Evolutionary conservation across 2,797 vertebrate species (phyloP).

Genomic region (Eulemur albifrons): DNA sequence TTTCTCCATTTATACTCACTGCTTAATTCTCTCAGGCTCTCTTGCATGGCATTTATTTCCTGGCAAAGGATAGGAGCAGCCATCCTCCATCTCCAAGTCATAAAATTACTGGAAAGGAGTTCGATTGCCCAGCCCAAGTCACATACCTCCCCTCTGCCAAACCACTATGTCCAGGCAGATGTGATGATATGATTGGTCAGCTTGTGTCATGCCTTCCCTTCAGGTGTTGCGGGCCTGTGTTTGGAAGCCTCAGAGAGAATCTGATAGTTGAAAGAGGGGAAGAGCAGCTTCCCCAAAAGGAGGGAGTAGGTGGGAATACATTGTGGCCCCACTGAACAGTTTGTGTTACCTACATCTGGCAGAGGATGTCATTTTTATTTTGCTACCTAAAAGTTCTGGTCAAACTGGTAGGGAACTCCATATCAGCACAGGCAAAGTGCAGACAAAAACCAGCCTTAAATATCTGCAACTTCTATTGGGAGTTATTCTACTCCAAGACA

Average conservation of each 20-base stretch:
- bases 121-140: background rate
- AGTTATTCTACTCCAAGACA: background rate
- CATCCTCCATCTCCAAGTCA: background rate
- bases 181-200: background rate
- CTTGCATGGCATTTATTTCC: background rate
- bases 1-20: conserved; percentile 13
- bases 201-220: background rate
- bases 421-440: background rate
- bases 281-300: background rate
- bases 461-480: background rate
- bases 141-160: background rate
- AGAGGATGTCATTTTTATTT: conserved; percentile 29
- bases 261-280: background rate
- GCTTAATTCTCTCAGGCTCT: background rate
- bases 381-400: background rate
- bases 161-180: background rate
- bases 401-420: conserved; percentile 5
- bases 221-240: background rate
- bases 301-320: background rate
- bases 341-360: background rate
- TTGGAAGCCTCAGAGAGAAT: background rate
- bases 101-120: conserved; percentile 21
- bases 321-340: background rate
- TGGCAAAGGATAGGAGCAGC: background rate
- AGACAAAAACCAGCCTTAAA: background rate